These are phyloP conservation scores for Cerceris rybyensis DNA, from an alignment of 2,888 invertebrate genomes.

Conservation along the genomic window DNA sequence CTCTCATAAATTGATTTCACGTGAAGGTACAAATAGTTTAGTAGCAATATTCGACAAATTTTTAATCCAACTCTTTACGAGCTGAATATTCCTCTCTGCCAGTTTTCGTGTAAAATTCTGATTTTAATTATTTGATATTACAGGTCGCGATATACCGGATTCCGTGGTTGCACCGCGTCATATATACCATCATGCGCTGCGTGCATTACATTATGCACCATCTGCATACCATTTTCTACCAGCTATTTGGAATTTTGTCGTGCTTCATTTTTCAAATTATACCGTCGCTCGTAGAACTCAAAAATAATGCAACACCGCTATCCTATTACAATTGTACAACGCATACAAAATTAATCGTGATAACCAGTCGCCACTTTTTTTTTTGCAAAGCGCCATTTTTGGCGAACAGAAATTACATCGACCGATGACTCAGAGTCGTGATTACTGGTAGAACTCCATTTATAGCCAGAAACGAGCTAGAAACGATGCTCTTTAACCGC, in stretches of 20 bases:
- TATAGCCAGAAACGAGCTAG: constrained; percentile 37
- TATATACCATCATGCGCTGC: constrained; percentile 43
- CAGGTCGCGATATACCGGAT: constrained; percentile 41
- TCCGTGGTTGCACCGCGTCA: constrained; percentile 44
- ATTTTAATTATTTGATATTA: constrained; percentile 46
- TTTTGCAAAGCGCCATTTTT: constrained; percentile 14
- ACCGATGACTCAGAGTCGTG: constrained; percentile 48
- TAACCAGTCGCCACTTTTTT: constrained; percentile 3
- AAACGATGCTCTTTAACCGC: constrained; percentile 59
- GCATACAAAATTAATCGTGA: not conserved
- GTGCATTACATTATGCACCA: constrained; percentile 54
- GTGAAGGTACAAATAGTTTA: too few species aligned
- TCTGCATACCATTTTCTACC: constrained; percentile 48
- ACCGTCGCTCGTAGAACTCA: not conserved
- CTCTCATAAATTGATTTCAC: too few species aligned
- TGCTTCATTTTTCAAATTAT: not conserved
- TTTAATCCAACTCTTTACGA: constrained; percentile 14
- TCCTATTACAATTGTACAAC: constrained; percentile 1
- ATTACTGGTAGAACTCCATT: constrained; percentile 40
- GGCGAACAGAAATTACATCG: constrained; percentile 27
- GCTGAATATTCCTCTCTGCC: not conserved
- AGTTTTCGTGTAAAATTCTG: constrained; percentile 26
- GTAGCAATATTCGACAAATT: not conserved
- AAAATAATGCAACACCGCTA: not conserved
- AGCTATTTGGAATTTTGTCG: constrained; percentile 47